These are phyloP conservation scores for Dipus sagitta DNA, from an alignment of 2,797 vertebrate genomes.

Conservation along the genomic window DNA sequence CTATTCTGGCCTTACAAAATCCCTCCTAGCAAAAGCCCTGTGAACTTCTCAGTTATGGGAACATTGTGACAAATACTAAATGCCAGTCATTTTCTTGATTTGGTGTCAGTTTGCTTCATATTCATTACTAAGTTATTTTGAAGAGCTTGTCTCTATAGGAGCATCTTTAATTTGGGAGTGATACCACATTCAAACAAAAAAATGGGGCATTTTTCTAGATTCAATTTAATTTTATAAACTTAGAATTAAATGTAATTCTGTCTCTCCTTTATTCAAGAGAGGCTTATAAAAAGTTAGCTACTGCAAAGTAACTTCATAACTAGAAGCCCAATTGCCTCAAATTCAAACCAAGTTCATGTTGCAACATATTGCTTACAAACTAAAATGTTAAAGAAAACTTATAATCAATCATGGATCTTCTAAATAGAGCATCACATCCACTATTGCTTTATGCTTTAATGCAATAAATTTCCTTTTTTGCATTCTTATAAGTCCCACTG, in stretches of 20 bases:
- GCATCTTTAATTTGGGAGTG: slow-evolving; percentile 5
- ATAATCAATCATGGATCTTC: neutral
- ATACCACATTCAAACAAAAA: slow-evolving; percentile 10
- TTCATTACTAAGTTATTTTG: neutral
- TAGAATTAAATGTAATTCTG: neutral
- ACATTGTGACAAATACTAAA: neutral
- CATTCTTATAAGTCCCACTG: slow-evolving; percentile 9
- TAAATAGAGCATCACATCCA: neutral
- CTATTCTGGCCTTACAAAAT: neutral
- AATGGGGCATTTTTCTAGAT: slow-evolving; percentile 14
- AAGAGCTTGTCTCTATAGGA: neutral
- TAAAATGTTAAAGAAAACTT: slow-evolving; percentile 17
- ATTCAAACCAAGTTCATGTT: slow-evolving; percentile 33
- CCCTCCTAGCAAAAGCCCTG: neutral
- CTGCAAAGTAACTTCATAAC: neutral
- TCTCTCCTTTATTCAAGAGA: neutral
- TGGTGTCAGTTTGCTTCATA: neutral
- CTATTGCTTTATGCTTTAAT: slow-evolving; percentile 5
- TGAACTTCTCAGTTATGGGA: neutral
- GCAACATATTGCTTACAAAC: neutral
- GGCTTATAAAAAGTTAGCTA: neutral
- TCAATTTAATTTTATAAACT: slow-evolving; percentile 1
- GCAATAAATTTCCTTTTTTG: neutral
- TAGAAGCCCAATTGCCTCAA: neutral
- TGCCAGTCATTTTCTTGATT: neutral